Evolutionary conservation across 1,140 invertebrate species (phyloP).

Genomic region (Hermatobates lingyangjiaoensis): DNA sequence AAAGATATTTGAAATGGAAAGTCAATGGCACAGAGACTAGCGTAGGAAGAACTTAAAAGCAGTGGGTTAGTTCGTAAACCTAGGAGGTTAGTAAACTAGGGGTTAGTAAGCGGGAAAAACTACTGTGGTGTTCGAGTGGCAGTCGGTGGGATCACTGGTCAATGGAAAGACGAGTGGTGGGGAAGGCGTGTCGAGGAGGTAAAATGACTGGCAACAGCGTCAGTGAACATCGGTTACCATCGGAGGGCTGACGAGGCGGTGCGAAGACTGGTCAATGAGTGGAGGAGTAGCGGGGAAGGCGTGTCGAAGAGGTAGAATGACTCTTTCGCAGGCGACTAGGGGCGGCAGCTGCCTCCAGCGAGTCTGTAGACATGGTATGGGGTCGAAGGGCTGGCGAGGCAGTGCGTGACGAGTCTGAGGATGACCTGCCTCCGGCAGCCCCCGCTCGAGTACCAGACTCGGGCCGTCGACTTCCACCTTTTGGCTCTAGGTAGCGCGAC

Average conservation of each 20-base stretch:
- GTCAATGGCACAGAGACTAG: too few species aligned
- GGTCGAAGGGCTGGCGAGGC: background rate
- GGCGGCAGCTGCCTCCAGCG: background rate
- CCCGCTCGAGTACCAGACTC: constrained; percentile 20
- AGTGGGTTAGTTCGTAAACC: too few species aligned
- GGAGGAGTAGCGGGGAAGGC: background rate
- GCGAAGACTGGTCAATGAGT: too few species aligned
- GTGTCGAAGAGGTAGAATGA: background rate
- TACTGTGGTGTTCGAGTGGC: too few species aligned
- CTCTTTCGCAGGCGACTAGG: background rate
- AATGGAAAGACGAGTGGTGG: too few species aligned
- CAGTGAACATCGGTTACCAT: background rate
- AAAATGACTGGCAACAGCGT: background rate
- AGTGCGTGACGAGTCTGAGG: background rate
- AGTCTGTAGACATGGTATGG: background rate
- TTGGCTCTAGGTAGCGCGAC: constrained; percentile 34
- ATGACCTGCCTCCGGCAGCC: background rate
- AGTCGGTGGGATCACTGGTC: too few species aligned
- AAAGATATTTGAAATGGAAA: too few species aligned
- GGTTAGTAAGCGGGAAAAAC: too few species aligned
- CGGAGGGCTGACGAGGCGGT: background rate
- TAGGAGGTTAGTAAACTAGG: too few species aligned
- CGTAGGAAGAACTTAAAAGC: too few species aligned
- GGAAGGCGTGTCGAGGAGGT: background rate
- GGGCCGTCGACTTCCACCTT: constrained; percentile 17